Evolutionary conservation across 2,797 vertebrate species (phyloP).

Genomic region (Hozukius guyotensis): DNA sequence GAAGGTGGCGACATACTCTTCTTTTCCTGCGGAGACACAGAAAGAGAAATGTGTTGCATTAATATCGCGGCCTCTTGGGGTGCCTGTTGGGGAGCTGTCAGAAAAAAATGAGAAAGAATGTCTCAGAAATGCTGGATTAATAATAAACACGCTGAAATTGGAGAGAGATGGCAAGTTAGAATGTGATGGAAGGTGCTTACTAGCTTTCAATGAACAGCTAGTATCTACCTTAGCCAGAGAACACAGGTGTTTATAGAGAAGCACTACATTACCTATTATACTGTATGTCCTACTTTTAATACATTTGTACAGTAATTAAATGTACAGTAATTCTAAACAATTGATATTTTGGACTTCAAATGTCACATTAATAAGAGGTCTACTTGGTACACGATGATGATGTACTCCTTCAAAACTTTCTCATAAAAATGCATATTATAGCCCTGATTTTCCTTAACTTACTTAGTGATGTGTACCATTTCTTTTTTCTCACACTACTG

Average conservation of each 20-base stretch:
- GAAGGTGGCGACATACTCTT: constrained; percentile 97
- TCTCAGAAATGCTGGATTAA: constrained; percentile 16
- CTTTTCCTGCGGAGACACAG: constrained; percentile 90
- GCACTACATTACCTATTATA: background rate
- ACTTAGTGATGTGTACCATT: background rate
- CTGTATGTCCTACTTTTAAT: background rate
- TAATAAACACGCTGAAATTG: constrained; percentile 24
- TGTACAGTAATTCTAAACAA: background rate
- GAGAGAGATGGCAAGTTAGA: background rate
- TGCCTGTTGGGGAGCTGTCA: constrained; percentile 28
- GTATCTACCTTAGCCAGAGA: constrained; percentile 11
- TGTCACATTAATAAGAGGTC: background rate
- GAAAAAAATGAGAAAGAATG: constrained; percentile 17
- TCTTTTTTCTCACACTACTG: background rate
- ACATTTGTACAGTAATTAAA: background rate
- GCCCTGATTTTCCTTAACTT: background rate
- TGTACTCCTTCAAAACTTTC: background rate
- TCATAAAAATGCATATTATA: background rate
- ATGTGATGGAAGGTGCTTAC: background rate
- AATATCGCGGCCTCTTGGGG: constrained; percentile 39
- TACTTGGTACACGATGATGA: background rate
- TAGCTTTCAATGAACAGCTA: background rate
- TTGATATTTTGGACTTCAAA: background rate
- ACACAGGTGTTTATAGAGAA: background rate
- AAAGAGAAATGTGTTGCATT: constrained; percentile 61